Conservation (phyloP, 2,113 vertebrate genomes). For the Crotalus tigris region DNA sequence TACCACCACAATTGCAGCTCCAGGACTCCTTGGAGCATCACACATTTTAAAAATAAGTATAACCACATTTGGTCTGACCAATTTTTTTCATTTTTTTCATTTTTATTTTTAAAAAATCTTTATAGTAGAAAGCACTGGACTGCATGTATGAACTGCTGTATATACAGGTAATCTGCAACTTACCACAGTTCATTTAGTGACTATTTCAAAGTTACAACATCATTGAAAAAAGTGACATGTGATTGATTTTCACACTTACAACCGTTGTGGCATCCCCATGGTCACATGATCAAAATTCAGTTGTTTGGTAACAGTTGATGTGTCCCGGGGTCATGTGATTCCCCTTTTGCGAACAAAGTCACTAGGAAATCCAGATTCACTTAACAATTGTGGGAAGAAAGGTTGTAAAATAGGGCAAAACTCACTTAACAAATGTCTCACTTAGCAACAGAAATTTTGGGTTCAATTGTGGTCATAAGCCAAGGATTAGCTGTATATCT, state of each 20-base stretch:
- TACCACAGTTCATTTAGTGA: neutral
- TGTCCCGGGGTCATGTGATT: too few species aligned
- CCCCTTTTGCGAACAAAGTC: too few species aligned
- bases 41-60: neutral
- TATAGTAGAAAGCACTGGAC: neutral
- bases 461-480: neutral
- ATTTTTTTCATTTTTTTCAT: neutral
- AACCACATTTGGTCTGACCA: neutral
- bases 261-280: neutral
- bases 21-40: neutral
- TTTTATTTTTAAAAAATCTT: neutral
- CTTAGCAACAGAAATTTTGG: neutral
- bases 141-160: neutral
- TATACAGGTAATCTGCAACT: accelerated
- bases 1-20: neutral
- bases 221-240: neutral
- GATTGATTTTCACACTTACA: neutral
- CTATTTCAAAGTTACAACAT: neutral
- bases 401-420: neutral
- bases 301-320: too few species aligned
- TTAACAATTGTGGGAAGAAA: too few species aligned
- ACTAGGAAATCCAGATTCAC: too few species aligned
- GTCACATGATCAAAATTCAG: too few species aligned
- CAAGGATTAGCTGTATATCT: neutral
- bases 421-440: neutral